These are phyloP conservation scores for Calycopis cecrops DNA, from an alignment of 1,140 invertebrate genomes.

Conservation along the genomic window DNA sequence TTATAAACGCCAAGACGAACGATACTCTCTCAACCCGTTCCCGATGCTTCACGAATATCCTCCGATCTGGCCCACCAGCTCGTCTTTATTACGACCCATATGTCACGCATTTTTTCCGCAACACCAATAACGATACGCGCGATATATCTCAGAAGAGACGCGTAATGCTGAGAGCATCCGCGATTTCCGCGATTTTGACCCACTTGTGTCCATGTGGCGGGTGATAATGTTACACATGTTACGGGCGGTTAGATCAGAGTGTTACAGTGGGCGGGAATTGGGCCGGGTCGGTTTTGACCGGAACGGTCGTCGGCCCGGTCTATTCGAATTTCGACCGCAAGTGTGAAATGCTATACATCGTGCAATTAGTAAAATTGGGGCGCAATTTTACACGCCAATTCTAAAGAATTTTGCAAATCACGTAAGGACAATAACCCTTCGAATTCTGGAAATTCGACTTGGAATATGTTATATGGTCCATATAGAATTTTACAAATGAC, in stretches of 20 bases:
- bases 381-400: no score
- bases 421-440: background rate
- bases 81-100: no score
- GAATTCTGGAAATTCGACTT: background rate
- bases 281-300: conserved; percentile 10
- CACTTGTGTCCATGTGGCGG: conserved; percentile 7
- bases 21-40: no score
- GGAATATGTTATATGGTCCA: background rate
- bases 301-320: conserved; percentile 22
- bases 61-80: no score
- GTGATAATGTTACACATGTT: conserved; percentile 47
- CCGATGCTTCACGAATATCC: no score
- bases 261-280: conserved; percentile 18
- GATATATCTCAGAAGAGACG: no score
- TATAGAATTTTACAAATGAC: background rate
- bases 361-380: no score
- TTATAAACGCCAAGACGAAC: no score
- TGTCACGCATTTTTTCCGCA: no score
- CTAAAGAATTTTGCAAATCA: background rate
- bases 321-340: background rate
- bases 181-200: conserved; percentile 3
- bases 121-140: no score
- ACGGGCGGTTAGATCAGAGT: conserved; percentile 45
- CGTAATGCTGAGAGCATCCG: background rate
- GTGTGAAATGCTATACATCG: background rate